Conservation (phyloP, 1,140 invertebrate species). For the Pogonomyrmex californicus region DNA sequence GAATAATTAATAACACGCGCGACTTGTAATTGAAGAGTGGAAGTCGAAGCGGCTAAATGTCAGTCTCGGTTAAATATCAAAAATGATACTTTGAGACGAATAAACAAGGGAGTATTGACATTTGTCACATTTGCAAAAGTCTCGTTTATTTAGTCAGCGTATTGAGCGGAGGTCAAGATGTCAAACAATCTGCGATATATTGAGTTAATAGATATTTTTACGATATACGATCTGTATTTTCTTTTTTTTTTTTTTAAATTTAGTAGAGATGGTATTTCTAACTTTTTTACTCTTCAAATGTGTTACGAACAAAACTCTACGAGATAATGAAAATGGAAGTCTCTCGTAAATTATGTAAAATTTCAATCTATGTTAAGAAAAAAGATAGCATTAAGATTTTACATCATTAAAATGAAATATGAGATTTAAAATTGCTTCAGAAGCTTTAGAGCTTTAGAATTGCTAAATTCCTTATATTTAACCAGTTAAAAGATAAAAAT, state of each 20-base stretch:
- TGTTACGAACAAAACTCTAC: neutral
- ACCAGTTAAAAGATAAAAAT: too few species aligned
- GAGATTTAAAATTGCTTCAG: too few species aligned
- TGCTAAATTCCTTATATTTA: too few species aligned
- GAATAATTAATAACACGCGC: neutral
- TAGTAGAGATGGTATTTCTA: neutral
- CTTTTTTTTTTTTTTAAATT: neutral
- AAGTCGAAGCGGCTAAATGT: constrained; percentile 8
- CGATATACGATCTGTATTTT: neutral
- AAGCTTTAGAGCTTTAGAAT: too few species aligned
- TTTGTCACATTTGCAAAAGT: neutral
- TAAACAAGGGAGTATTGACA: neutral
- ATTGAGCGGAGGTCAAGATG: neutral
- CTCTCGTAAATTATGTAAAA: neutral
- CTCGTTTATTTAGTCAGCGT: neutral
- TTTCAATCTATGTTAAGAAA: neutral
- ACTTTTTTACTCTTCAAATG: neutral
- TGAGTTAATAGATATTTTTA: neutral
- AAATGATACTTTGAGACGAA: neutral
- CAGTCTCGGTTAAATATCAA: neutral
- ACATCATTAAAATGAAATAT: neutral
- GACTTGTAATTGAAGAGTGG: neutral
- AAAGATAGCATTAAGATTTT: neutral
- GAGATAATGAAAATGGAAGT: neutral
- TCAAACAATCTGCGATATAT: neutral